phyloP scores from a whole-genome alignment of 2,113 vertebrate species.

The Neotragus moschatus region DNA sequence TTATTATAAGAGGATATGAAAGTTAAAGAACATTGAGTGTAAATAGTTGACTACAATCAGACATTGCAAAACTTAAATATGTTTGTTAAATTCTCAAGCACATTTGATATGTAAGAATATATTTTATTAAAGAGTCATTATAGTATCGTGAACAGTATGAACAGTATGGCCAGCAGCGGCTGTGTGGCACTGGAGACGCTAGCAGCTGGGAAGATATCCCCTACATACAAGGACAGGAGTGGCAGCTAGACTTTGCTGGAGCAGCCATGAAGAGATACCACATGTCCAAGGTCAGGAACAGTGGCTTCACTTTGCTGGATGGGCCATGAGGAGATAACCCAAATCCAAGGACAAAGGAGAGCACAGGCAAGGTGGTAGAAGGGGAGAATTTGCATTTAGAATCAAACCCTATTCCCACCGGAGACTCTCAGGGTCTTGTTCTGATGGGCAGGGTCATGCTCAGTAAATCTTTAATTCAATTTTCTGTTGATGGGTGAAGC shows the following conservation, averaged over 20 bases:
- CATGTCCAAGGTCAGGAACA: neutral
- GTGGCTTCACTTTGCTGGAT: neutral
- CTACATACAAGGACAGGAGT: neutral
- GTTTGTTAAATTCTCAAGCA: neutral
- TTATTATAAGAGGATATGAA: neutral
- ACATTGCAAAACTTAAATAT: neutral
- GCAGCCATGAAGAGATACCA: neutral
- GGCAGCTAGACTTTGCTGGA: neutral
- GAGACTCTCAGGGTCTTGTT: neutral
- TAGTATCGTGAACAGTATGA: neutral
- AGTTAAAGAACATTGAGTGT: neutral
- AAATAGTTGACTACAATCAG: neutral
- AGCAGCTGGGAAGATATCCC: neutral
- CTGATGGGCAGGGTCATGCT: neutral
- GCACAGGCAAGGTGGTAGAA: neutral
- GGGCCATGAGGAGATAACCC: neutral
- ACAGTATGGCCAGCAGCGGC: neutral
- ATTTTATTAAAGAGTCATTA: neutral
- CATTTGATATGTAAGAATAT: neutral
- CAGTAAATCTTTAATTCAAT: neutral
- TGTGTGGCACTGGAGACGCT: neutral
- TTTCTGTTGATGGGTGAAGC: neutral
- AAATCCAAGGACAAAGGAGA: neutral
- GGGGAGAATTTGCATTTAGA: neutral
- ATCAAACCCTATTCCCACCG: neutral